These are phyloP conservation scores for Hirtodrosophila alboralis DNA, from an alignment of 2,888 invertebrate species.

Conservation along the genomic window DNA sequence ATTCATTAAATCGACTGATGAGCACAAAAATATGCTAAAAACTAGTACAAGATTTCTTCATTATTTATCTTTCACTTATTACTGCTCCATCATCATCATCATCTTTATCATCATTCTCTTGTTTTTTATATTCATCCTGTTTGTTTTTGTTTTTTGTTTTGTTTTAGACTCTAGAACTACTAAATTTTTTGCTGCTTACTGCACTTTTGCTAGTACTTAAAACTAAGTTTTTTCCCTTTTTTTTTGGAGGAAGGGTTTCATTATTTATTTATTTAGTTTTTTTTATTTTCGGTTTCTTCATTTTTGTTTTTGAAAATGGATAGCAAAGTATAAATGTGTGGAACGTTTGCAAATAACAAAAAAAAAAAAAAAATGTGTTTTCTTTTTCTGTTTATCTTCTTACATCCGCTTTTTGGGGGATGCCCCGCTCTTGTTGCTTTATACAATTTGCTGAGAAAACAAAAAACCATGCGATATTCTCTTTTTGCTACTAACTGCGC, in stretches of 20 bases:
- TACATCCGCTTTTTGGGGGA: slow-evolving; percentile 2
- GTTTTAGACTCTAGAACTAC: slow-evolving; percentile 42
- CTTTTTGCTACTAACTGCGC: slow-evolving; percentile 27
- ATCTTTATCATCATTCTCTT: slow-evolving; percentile 1
- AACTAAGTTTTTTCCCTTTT: slow-evolving; percentile 21
- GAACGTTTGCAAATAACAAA: slow-evolving; percentile 37
- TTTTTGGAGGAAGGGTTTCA: slow-evolving; percentile 3
- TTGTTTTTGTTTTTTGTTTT: slow-evolving; percentile 14
- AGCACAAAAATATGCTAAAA: slow-evolving; percentile 78
- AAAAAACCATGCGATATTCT: slow-evolving; percentile 27
- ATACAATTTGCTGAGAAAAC: slow-evolving; percentile 27
- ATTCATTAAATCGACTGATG: slow-evolving; percentile 73
- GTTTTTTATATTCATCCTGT: slow-evolving; percentile 8
- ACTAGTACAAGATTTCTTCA: slow-evolving; percentile 63
- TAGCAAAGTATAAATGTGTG: slow-evolving; percentile 30
- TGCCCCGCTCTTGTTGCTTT: slow-evolving; percentile 10
- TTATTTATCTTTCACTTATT: slow-evolving; percentile 11
- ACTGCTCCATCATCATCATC: slow-evolving; percentile 11
- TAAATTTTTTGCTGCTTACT: slow-evolving; percentile 44
- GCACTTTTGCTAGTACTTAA: slow-evolving; percentile 52
- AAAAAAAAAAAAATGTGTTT: slow-evolving; percentile 3
- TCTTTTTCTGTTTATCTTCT: slow-evolving; percentile 11
- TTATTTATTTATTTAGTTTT: slow-evolving; percentile 22
- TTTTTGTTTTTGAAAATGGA: slow-evolving; percentile 16
- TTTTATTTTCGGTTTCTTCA: slow-evolving; percentile 7